Evolutionary conservation across 2,888 invertebrate genomes (phyloP).

Genomic region (Plemyria rubiginata): DNA sequence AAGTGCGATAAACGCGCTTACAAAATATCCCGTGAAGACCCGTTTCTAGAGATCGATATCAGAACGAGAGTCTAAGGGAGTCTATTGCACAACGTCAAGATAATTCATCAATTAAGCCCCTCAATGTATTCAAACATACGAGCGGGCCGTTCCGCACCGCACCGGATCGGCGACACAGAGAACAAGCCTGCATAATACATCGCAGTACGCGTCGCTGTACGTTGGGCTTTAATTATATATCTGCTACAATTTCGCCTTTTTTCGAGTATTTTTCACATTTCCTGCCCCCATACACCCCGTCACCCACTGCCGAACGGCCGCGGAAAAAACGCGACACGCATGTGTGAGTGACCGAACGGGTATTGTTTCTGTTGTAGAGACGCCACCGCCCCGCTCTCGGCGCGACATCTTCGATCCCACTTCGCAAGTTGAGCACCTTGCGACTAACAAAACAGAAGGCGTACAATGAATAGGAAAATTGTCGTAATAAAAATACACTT

Average conservation of each 20-base stretch:
- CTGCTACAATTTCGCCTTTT: slow-evolving; percentile 85
- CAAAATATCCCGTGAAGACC: no score
- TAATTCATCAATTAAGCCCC: slow-evolving; percentile 30
- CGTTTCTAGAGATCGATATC: slow-evolving; percentile 16
- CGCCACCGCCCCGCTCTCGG: neutral
- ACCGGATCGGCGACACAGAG: slow-evolving; percentile 65
- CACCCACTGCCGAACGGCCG: slow-evolving; percentile 73
- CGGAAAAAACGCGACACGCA: slow-evolving; percentile 70
- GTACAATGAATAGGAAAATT: slow-evolving; percentile 57
- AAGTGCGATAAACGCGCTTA: no score
- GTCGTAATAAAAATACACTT: slow-evolving; percentile 64
- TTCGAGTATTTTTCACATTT: slow-evolving; percentile 86
- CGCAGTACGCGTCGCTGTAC: slow-evolving; percentile 77
- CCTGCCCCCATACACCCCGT: slow-evolving; percentile 66
- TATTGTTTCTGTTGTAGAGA: slow-evolving; percentile 41
- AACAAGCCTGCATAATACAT: slow-evolving; percentile 82
- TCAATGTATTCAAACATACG: slow-evolving; percentile 38
- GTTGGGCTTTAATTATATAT: slow-evolving; percentile 84
- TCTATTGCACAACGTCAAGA: slow-evolving; percentile 27
- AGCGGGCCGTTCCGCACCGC: slow-evolving; percentile 22
- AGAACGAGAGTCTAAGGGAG: slow-evolving; percentile 20
- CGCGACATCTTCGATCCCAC: slow-evolving; percentile 18
- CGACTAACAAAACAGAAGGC: slow-evolving; percentile 35
- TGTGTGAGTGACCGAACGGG: slow-evolving; percentile 65
- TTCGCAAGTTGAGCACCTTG: slow-evolving; percentile 16